Base-by-base conservation (phyloP, 2,797 vertebrate species). In the Pygocentrus nattereri region DNA sequence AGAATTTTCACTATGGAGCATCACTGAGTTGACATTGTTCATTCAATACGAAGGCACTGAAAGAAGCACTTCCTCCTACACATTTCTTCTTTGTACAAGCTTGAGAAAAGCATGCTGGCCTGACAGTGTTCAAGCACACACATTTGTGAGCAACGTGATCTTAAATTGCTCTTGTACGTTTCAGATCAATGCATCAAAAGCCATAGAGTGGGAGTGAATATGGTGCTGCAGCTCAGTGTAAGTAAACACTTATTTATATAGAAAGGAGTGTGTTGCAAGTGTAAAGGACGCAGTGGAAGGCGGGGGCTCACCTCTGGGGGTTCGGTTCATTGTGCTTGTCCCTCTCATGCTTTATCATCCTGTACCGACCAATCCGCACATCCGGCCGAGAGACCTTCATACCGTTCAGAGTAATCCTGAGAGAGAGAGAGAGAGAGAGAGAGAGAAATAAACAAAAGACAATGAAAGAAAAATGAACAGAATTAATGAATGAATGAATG, bases 281-380 rank as follows among this genome's bases (percentile, higher is more conserved):
- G 16, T 50, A 31, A 25, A 77, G 73, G 23, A 65, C 59, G 74
- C 65, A 61, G 54, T 15, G 31, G 31, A 38, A 54, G 50, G 76
- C 19, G 34, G 59, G 87, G 85, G 85, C 92, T 95, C 94, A 99
- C 98, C 98, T 98, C 93, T 99, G 98, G 23, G 98, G 98, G 94
- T 99, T 99, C 91, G 98, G 97, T 90, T 99, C 98, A 13, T 99
- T 99, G 96, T 99, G 97, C 94, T 97, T 98, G 95, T 99, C 98
- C 27, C 98, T 94, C 89, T 98, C 98, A 19, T 99, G 98, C 93
- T 99, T 99, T 94, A 99, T 99, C 98, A 99, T 99, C 92, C 98
- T 96, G 93, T 98, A 99, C 90, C 98, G 96, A 82, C 98, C 98
- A 47, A 99, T 98, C 89, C 96, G 96, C 88, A 96, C 95, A 88